These are phyloP conservation scores for Leptopilina drosophilae DNA, from an alignment of 2,888 invertebrate genomes.

Conservation along the genomic window DNA sequence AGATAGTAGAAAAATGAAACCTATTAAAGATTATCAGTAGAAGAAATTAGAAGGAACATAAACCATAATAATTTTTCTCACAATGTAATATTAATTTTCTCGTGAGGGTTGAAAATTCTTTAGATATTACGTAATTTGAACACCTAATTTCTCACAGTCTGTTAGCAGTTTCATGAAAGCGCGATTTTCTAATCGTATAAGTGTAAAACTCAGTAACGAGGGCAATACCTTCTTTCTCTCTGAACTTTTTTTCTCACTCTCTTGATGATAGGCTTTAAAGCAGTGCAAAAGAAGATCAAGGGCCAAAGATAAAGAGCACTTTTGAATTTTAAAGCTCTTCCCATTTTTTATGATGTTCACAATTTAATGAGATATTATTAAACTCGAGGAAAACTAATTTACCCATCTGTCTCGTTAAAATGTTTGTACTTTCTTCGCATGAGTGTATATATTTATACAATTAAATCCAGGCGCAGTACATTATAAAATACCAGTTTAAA, in stretches of 20 bases:
- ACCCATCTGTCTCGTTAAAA: neutral
- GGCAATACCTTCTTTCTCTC: conserved; percentile 4
- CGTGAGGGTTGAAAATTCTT: neutral
- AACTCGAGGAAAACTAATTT: conserved; percentile 15
- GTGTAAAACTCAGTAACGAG: conserved; percentile 13
- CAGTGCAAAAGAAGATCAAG: conserved; percentile 16
- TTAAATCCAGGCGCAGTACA: neutral
- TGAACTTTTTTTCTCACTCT: neutral
- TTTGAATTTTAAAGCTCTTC: neutral
- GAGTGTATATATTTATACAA: neutral
- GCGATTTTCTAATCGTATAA: conserved; percentile 3
- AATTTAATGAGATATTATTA: neutral
- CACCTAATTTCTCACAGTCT: neutral
- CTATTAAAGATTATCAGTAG: no score
- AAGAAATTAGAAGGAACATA: no score
- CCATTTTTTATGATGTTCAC: conserved; percentile 6
- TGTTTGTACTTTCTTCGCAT: neutral
- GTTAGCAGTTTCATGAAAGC: neutral
- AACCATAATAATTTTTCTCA: no score
- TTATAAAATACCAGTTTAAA: no score
- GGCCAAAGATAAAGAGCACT: conserved; percentile 24
- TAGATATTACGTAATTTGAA: neutral
- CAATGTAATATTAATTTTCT: no score
- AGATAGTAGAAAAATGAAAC: no score
- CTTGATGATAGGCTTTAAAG: neutral